Conservation (phyloP, 2,113 vertebrate species). For the Oreocharis arfaki region DNA sequence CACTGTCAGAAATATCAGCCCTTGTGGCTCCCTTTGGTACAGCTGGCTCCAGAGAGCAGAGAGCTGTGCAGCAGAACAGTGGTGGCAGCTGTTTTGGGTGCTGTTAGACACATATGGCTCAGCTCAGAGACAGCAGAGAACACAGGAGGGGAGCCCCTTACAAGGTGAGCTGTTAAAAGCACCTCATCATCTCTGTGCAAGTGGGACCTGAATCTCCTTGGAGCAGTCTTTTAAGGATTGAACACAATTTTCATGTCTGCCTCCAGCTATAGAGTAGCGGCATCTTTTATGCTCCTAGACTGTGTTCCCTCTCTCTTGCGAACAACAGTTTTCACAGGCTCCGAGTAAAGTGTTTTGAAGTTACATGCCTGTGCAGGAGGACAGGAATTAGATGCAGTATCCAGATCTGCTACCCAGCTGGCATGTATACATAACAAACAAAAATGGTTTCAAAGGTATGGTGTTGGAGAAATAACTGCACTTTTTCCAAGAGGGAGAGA, state of each 20-base stretch:
- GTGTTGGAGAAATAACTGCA: not conserved
- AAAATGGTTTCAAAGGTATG: not conserved
- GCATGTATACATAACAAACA: not conserved
- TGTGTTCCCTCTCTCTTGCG: not conserved
- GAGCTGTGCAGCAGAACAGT: not conserved
- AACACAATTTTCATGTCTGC: not conserved
- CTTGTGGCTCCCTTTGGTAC: not conserved
- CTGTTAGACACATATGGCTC: not conserved
- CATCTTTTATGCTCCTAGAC: not conserved
- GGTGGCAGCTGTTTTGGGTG: fast-evolving
- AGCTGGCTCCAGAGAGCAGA: not conserved
- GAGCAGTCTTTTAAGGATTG: not conserved
- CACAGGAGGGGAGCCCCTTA: not conserved
- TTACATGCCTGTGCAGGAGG: not conserved
- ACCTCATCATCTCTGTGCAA: not conserved
- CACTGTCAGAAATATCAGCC: not conserved
- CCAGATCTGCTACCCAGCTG: not conserved
- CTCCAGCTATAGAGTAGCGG: not conserved
- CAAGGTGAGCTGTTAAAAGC: not conserved
- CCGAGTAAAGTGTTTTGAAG: not conserved
- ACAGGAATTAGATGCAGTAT: not conserved
- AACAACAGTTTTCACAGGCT: not conserved
- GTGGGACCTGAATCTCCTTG: not conserved
- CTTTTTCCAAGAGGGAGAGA: not conserved
- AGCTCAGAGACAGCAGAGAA: not conserved